A percentile compares a stretch with the other conserved stretches of the same genome.
phyloP scores from a whole-genome alignment of 1,140 invertebrate genomes.

The Pseudomyrmex cubaensis region DNA sequence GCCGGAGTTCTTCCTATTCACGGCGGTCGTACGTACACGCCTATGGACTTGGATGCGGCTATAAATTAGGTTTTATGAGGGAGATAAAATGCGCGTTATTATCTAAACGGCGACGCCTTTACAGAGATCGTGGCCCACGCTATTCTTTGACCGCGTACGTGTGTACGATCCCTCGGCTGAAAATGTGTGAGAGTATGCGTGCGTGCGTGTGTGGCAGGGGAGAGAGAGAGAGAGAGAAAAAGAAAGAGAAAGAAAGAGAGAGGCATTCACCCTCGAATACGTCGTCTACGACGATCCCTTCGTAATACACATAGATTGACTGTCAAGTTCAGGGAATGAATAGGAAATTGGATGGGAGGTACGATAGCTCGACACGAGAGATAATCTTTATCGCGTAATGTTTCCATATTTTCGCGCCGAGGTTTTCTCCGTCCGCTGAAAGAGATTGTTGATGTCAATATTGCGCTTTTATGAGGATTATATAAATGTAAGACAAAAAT shows the following conservation, averaged over 20 bases:
- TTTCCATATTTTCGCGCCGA: conserved; percentile 45
- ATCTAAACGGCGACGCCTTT: conserved; percentile 85
- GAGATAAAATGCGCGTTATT: conserved; percentile 86
- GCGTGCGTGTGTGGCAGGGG: not conserved
- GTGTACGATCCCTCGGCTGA: conserved; percentile 39
- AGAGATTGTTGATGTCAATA: not conserved
- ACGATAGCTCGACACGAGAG: conserved; percentile 47
- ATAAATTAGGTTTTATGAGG: conserved; percentile 86
- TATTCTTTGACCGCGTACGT: conserved; percentile 74
- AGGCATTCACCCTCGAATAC: conserved; percentile 70
- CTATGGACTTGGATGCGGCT: conserved; percentile 81
- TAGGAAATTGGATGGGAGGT: conserved; percentile 71
- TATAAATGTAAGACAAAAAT: not conserved
- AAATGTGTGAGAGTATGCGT: not conserved
- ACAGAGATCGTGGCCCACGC: conserved; percentile 81
- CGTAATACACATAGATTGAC: conserved; percentile 72
- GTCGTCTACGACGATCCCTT: conserved; percentile 65
- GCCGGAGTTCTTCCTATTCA: conserved; percentile 72
- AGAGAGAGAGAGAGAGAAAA: no score
- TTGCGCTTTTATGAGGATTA: not conserved
- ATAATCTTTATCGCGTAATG: conserved; percentile 60
- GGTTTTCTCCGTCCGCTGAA: conserved; percentile 2
- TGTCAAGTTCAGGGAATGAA: conserved; percentile 74
- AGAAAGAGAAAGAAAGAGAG: not conserved
- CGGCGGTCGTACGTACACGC: conserved; percentile 72